These are phyloP conservation scores for Julus scanicus DNA, from an alignment of 2,888 invertebrate species.

Conservation along the genomic window DNA sequence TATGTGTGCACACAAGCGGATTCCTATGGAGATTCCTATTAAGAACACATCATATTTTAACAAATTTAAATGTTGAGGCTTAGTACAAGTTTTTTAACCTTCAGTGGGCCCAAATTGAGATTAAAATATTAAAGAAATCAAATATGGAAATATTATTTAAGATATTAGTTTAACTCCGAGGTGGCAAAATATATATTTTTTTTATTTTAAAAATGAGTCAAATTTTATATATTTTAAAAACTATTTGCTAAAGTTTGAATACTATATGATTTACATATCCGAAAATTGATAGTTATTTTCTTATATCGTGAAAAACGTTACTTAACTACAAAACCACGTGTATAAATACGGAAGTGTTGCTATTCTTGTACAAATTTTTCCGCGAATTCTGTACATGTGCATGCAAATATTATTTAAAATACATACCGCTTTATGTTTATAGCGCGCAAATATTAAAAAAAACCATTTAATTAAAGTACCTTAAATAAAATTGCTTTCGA, in stretches of 20 bases:
- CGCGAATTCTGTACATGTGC: neutral
- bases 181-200: neutral
- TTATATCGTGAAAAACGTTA: neutral
- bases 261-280: neutral
- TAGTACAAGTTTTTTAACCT: neutral
- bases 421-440: neutral
- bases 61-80: neutral
- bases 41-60: conserved; percentile 13
- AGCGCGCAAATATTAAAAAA: neutral
- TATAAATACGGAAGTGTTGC: neutral
- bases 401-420: neutral
- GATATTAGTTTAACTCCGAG: neutral
- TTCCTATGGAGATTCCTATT: conserved; percentile 61
- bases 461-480: neutral
- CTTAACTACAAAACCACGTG: neutral
- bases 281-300: neutral
- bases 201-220: neutral
- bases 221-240: neutral
- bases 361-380: neutral
- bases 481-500: neutral
- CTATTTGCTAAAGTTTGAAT: neutral
- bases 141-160: neutral
- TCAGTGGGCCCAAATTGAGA: neutral
- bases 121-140: neutral
- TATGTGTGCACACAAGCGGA: conserved; percentile 88